Conservation (phyloP, 2,113 vertebrate species). For the Gadus chalcogrammus region DNA sequence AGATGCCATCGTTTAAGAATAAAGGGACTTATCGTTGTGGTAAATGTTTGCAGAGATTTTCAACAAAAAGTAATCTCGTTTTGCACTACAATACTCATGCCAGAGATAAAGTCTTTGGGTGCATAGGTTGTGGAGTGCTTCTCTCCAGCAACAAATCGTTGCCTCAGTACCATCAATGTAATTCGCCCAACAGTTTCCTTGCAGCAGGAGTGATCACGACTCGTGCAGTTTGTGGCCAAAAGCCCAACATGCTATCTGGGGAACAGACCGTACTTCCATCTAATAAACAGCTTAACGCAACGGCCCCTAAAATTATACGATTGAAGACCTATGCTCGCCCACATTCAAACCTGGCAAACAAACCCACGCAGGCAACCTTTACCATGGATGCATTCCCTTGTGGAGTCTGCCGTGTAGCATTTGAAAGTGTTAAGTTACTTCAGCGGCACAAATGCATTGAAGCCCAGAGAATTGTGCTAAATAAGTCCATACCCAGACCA, state of each 20-base stretch:
- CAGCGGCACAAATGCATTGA: constrained; percentile 66
- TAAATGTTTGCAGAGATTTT: constrained; percentile 56
- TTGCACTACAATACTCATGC: constrained; percentile 51
- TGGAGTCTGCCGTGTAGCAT: constrained; percentile 54
- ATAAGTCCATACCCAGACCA: constrained; percentile 33
- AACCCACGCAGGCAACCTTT: not conserved
- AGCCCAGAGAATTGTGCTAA: constrained; percentile 54
- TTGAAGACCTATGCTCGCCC: not conserved
- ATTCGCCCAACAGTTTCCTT: constrained; percentile 15
- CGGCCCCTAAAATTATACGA: not conserved
- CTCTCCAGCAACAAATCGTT: constrained; percentile 57
- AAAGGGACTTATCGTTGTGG: constrained; percentile 46
- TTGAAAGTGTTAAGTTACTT: constrained; percentile 52
- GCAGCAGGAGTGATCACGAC: constrained; percentile 57
- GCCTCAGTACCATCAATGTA: constrained; percentile 61
- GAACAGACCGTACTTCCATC: not conserved
- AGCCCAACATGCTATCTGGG: not conserved
- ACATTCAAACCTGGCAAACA: not conserved
- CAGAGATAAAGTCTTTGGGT: constrained; percentile 56
- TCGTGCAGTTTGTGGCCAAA: constrained; percentile 15
- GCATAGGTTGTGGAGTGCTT: constrained; percentile 63
- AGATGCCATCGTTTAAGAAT: constrained; percentile 23
- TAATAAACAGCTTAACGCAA: not conserved
- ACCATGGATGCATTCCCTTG: constrained; percentile 31
- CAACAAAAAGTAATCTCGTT: constrained; percentile 39